phyloP scores from a whole-genome alignment of 2,888 invertebrate genomes.

The Odiellus spinosus region DNA sequence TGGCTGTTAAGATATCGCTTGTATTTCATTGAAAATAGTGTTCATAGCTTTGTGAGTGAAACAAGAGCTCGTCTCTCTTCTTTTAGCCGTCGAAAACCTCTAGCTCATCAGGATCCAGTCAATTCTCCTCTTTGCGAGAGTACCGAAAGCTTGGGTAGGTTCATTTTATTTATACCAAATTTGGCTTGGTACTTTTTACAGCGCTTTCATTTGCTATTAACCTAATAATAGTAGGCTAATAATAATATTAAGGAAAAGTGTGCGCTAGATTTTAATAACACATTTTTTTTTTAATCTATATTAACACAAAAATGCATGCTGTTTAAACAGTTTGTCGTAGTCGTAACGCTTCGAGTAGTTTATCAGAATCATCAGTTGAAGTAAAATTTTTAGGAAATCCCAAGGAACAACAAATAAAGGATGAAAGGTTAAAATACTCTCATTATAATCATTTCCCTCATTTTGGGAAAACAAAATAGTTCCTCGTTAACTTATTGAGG shows the following conservation, averaged over 20 bases:
- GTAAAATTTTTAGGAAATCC: slow-evolving; percentile 9
- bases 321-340: slow-evolving; percentile 7
- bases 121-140: slow-evolving; percentile 12
- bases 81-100: slow-evolving; percentile 10
- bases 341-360: slow-evolving; percentile 13
- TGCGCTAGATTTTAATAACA: too few species aligned
- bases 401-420: slow-evolving; percentile 15
- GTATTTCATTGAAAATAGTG: slow-evolving; percentile 3
- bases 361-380: slow-evolving; percentile 12
- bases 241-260: too few species aligned
- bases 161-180: too few species aligned
- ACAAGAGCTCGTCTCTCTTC: slow-evolving; percentile 10
- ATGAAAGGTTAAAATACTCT: slow-evolving; percentile 16
- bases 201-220: too few species aligned
- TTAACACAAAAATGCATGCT: not conserved
- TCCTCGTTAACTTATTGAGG: too few species aligned
- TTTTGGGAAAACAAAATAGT: too few species aligned
- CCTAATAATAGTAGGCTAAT: too few species aligned
- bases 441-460: not conserved
- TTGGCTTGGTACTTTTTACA: too few species aligned
- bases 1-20: too few species aligned
- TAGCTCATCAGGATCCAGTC: slow-evolving; percentile 7
- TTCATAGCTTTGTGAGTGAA: slow-evolving; percentile 14
- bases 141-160: slow-evolving; percentile 13
- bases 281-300: too few species aligned